Evolutionary conservation across 2,113 vertebrate species (phyloP).

Genomic region (Hydrolagus affinis): DNA sequence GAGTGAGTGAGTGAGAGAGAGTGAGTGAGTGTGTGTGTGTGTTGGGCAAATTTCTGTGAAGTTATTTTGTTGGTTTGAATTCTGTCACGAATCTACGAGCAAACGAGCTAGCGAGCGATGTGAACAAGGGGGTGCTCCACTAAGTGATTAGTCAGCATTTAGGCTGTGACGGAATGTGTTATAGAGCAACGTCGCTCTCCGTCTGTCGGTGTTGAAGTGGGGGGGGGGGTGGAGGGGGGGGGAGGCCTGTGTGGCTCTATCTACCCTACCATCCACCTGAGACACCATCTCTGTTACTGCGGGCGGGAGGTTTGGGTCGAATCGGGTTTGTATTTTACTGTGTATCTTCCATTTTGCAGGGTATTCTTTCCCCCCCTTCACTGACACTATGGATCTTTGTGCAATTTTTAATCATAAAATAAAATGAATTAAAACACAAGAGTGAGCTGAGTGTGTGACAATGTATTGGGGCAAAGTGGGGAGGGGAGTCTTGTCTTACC

Average conservation of each 20-base stretch:
- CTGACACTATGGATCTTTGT: neutral
- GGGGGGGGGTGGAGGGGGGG: no score
- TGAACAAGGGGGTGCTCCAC: no score
- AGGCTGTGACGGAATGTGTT: no score
- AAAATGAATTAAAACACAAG: constrained; percentile 21
- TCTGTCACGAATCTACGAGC: neutral
- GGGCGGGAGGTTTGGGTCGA: neutral
- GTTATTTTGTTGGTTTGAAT: neutral
- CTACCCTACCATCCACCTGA: neutral
- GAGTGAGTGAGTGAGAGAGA: no score
- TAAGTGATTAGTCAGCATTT: no score
- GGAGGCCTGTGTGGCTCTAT: no score
- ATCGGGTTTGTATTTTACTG: neutral
- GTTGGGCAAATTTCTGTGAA: neutral
- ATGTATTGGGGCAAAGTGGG: no score
- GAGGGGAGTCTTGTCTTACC: no score
- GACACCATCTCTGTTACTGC: neutral
- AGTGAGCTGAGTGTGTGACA: no score
- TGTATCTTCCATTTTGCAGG: no score
- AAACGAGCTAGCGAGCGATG: neutral
- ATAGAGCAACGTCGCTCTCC: no score
- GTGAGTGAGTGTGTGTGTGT: neutral
- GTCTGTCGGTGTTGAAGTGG: no score
- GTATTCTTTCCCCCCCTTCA: neutral
- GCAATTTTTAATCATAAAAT: constrained; percentile 30